Base-by-base conservation (phyloP, 2,797 vertebrate species). In the Anas bahamensis region DNA sequence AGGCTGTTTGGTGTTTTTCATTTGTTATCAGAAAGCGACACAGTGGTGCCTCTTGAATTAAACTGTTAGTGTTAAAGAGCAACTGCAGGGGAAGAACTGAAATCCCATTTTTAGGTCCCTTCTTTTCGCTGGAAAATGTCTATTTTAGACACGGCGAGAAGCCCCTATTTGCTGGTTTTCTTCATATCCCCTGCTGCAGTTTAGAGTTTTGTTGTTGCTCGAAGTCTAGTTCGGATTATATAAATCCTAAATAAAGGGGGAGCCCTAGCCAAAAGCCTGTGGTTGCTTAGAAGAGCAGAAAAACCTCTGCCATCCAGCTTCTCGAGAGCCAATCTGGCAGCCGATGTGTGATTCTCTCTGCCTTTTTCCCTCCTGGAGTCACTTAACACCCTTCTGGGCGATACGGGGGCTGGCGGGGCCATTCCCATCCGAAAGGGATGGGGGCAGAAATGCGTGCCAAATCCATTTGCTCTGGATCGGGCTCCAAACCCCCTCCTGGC, bases 401-500 rank as follows among this genome's bases (percentile, higher is more conserved):
- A 56, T 39, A 13, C 0, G 21, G 35, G 59, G 39, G 3, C 26
- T 50, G 89, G 94, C 59, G 81, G 69, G 69, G 80, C 19, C 4
- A 55, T 77, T 87, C 81, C 93, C 93, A 77, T 69, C 81, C 42
- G 75, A 68, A 82, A 73, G 69, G 74, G 46, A 68, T 61, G 15
- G 50, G 81, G 88, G 61, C 72, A 46, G 91, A 86, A 94, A 94
- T 6, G 53, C 0, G 4, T 80, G 83, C 96, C 95, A 95, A 89
- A 96, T 90, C 81, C 90, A 87, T 96, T 86, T 10, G 90, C 39
- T 74, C 72, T 91, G 96, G 70, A 79, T 59, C 9, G 2, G 53
- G 9, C 61, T 88, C 81, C 24, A 65, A 87, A 74, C 31, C 76
- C 87, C 41, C 65, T 75, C 77, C 44, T 1, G 1, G 41, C 65